Percentiles rank a stretch among this genome's conserved stretches.
These are phyloP conservation scores for Eilema griseolum DNA, from an alignment of 2,888 invertebrate species.

Conservation along the genomic window DNA sequence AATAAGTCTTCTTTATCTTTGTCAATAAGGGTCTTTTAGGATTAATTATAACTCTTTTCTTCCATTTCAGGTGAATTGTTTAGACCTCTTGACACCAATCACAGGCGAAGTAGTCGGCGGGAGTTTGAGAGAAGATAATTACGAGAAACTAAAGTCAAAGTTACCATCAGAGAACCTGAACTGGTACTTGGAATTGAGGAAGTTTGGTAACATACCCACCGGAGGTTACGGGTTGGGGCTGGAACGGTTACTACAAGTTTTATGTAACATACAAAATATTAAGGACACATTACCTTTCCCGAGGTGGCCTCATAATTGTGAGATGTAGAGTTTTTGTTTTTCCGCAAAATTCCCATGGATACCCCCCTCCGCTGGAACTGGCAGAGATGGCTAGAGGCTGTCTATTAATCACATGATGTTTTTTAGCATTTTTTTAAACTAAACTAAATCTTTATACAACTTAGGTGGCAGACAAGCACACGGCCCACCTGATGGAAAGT, in stretches of 20 bases:
- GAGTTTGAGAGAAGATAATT: conserved; percentile 95
- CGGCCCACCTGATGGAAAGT: no score
- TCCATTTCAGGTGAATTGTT: conserved; percentile 89
- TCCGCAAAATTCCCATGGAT: no score
- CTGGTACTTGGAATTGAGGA: conserved; percentile 97
- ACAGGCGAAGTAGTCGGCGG: conserved; percentile 99
- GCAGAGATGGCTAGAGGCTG: no score
- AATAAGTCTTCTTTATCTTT: no score
- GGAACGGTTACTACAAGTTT: conserved; percentile 94
- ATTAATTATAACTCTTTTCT: no score
- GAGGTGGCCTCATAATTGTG: conserved; percentile 96
- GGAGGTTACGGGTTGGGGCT: conserved; percentile 99
- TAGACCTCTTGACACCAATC: conserved; percentile 95
- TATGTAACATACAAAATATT: conserved; percentile 95
- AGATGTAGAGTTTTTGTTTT: no score
- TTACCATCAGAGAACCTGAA: conserved; percentile 88
- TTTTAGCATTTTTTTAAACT: no score
- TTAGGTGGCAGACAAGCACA: no score
- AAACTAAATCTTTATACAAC: no score
- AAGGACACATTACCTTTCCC: conserved; percentile 98
- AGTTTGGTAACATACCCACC: conserved; percentile 95
- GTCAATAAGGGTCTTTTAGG: no score
- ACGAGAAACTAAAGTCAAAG: conserved; percentile 87
- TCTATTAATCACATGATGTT: no score
- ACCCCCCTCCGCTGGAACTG: no score